phyloP scores from a whole-genome alignment of 2,113 vertebrate species.

The Podiceps cristatus region DNA sequence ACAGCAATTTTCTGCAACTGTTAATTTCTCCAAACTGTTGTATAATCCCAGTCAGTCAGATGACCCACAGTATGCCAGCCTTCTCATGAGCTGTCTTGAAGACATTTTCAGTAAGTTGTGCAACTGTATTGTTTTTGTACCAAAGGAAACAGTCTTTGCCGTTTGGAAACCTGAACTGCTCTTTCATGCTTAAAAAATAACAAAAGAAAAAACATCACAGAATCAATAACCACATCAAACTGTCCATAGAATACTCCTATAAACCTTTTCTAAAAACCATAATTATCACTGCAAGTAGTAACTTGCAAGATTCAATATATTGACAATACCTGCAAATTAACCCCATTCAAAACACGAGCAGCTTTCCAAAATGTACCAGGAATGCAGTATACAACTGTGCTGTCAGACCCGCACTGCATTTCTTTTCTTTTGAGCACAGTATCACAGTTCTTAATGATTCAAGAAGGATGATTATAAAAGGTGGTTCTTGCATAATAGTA shows the following conservation, averaged over 20 bases:
- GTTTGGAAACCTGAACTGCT: background rate
- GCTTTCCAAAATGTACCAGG: background rate
- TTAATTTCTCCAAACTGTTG: background rate
- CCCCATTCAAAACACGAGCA: background rate
- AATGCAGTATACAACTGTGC: background rate
- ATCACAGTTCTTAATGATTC: background rate
- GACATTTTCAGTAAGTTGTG: background rate
- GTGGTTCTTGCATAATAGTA: background rate
- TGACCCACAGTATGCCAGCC: background rate
- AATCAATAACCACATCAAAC: background rate
- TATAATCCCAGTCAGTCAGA: background rate
- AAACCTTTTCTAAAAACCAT: background rate
- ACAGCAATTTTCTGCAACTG: background rate
- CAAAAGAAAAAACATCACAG: background rate
- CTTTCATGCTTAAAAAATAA: background rate
- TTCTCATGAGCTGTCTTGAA: background rate
- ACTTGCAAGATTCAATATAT: background rate
- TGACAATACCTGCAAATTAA: background rate
- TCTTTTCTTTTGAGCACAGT: background rate
- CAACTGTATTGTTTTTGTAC: background rate
- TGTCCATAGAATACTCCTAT: background rate
- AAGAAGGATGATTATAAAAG: background rate
- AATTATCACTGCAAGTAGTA: background rate
- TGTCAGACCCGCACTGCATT: background rate
- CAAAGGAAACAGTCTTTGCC: background rate